These are phyloP conservation scores for Leptinotarsa rubiginosa DNA, from an alignment of 2,888 invertebrate species.

Conservation along the genomic window DNA sequence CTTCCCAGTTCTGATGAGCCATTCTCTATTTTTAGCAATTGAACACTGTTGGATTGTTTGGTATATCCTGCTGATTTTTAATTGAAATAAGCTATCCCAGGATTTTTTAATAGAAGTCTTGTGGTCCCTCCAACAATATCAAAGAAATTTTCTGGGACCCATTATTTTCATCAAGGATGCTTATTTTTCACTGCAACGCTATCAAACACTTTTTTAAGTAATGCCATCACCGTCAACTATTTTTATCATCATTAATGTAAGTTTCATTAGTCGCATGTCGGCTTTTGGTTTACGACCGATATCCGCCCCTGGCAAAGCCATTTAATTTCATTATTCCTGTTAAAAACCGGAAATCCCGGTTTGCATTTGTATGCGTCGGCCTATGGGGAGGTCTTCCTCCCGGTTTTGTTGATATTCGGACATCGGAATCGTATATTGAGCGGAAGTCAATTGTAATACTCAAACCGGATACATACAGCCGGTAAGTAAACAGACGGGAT, in stretches of 20 bases:
- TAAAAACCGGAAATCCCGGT: slow-evolving; percentile 36
- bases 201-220: neutral
- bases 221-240: slow-evolving; percentile 1
- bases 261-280: slow-evolving; percentile 10
- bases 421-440: slow-evolving; percentile 25
- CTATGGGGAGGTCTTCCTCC: slow-evolving; percentile 19
- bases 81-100: too few species aligned
- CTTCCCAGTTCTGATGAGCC: too few species aligned
- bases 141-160: too few species aligned
- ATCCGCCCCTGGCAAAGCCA: slow-evolving; percentile 33
- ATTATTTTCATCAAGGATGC: too few species aligned
- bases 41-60: too few species aligned
- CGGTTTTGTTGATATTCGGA: slow-evolving; percentile 23
- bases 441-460: slow-evolving; percentile 41
- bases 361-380: slow-evolving; percentile 7
- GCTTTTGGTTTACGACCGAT: slow-evolving; percentile 27
- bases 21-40: too few species aligned
- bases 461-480: slow-evolving; percentile 36
- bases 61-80: too few species aligned
- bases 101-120: too few species aligned
- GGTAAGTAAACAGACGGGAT: slow-evolving; percentile 19
- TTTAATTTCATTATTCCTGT: slow-evolving; percentile 35
- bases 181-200: neutral
- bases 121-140: too few species aligned
- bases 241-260: slow-evolving; percentile 18